These are phyloP conservation scores for Corythaeola cristata DNA, from an alignment of 2,113 vertebrate genomes.

Conservation along the genomic window DNA sequence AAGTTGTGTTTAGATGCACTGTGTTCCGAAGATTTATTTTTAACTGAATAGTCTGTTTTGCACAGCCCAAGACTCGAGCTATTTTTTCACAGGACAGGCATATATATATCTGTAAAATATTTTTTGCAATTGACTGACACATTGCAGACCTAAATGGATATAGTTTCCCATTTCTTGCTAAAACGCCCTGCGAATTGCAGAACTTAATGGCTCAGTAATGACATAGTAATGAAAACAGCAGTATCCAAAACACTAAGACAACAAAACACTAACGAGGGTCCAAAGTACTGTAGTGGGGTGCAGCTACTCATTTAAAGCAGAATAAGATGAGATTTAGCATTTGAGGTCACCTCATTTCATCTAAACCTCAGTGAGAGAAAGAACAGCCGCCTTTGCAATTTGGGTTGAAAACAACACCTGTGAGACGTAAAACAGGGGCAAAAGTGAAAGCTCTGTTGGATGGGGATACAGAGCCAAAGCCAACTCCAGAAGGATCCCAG, in stretches of 20 bases:
- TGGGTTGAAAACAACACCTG: not conserved
- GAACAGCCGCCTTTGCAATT: not conserved
- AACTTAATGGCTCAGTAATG: not conserved
- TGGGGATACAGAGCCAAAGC: not conserved
- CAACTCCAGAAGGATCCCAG: not conserved
- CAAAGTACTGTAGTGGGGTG: too few relatives aligned
- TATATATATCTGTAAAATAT: not conserved
- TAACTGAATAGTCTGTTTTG: not conserved
- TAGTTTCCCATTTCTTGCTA: not conserved
- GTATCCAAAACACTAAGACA: not conserved
- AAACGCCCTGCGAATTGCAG: not conserved
- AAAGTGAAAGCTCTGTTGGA: not conserved
- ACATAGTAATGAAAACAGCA: too few relatives aligned
- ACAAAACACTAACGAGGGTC: not conserved
- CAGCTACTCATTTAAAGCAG: not conserved
- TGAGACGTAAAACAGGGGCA: rapidly evolving
- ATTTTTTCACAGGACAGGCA: not conserved
- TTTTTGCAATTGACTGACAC: not conserved
- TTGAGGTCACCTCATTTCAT: not conserved
- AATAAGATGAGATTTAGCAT: not conserved
- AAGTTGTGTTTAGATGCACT: not conserved
- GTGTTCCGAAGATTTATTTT: not conserved
- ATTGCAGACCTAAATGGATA: not conserved
- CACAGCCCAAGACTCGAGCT: not conserved
- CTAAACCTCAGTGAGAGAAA: not conserved